Evolutionary conservation across 2,113 vertebrate genomes (phyloP).

Genomic region (Perca fluviatilis): DNA sequence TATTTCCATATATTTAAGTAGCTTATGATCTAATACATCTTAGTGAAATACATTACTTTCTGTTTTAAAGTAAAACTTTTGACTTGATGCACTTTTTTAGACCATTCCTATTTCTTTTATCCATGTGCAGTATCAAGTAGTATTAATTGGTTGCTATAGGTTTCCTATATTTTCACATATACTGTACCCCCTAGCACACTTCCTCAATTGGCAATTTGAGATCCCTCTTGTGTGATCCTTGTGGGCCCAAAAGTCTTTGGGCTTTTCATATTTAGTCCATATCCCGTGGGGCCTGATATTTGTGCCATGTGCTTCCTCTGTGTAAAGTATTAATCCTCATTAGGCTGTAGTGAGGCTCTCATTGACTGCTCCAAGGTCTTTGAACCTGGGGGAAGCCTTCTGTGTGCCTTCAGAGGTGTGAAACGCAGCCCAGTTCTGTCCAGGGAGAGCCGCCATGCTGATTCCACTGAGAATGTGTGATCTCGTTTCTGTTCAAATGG

Average conservation of each 20-base stretch:
- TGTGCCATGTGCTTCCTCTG: constrained; percentile 72
- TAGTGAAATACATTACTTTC: too few species aligned
- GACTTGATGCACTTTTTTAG: background rate
- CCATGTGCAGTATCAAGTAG: background rate
- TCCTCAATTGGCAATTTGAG: constrained; percentile 43
- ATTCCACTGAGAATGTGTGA: constrained; percentile 19
- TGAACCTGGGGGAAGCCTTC: constrained; percentile 69
- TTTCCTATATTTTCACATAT: constrained; percentile 3
- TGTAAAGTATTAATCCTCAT: constrained; percentile 84
- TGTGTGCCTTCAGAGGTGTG: constrained; percentile 37
- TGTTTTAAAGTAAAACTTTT: background rate
- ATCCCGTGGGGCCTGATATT: constrained; percentile 77
- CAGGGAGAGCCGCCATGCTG: constrained; percentile 34
- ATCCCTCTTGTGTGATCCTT: constrained; percentile 70
- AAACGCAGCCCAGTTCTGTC: constrained; percentile 75
- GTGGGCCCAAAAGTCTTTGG: constrained; percentile 58
- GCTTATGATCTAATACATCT: too few species aligned
- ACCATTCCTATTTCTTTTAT: background rate
- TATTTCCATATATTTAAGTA: too few species aligned
- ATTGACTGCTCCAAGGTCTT: constrained; percentile 79
- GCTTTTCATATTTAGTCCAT: constrained; percentile 78
- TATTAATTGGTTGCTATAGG: background rate
- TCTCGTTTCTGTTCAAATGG: constrained; percentile 6
- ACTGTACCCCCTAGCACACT: background rate
- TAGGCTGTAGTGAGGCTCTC: constrained; percentile 77